Evolutionary conservation across 2,113 vertebrate species (phyloP), one percentile per base, ranked within the genome.

Genomic region (Saimiri boliviensis): DNA sequence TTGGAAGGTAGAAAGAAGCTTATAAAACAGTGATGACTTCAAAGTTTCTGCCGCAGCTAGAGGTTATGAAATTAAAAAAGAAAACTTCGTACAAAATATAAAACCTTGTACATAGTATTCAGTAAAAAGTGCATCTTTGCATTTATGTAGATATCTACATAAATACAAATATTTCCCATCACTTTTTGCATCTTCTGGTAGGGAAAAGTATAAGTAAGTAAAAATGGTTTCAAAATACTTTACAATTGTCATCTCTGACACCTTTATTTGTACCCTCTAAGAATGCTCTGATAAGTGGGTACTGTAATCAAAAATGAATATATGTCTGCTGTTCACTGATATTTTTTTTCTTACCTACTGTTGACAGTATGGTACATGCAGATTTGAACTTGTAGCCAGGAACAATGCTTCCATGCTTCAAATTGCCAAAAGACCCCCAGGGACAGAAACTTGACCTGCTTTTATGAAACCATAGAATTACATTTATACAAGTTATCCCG

Each of bases 381-480:
- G 97, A 98, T 98, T 98, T 98, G 97, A 99, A 98, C 98, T 98
- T 98, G 97, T 97, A 98, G 97, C 98, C 98, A 98, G 96, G 76
- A 98, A 98, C 97, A 98, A 96, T 94, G 97, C 98, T 98, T 96
- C 98, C 97, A 98, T 98, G 98, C 98, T 98, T 99, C 97, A 98
- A 98, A 98, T 98, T 98, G 98, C 98, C 98, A 96, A 95, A 98
- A 97, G 97, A 98, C 93, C 98, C 98, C 98, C 80, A 98, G 98
- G 98, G 98, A 98, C 93, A 98, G 98, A 98, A 98, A 98, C 98
- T 98, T 99, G 98, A 99, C 98, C 98, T 98, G 98, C 98, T 98
- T 99, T 99, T 99, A 98, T 98, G 99, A 99, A 99, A 99, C 98
- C 98, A 98, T 98, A 98, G 98, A 99, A 99, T 99, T 99, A 99